A percentile compares a stretch with the other conserved stretches of the same genome.
Conservation (phyloP, 2,113 vertebrate genomes). For the Misgurnus anguillicaudatus region DNA sequence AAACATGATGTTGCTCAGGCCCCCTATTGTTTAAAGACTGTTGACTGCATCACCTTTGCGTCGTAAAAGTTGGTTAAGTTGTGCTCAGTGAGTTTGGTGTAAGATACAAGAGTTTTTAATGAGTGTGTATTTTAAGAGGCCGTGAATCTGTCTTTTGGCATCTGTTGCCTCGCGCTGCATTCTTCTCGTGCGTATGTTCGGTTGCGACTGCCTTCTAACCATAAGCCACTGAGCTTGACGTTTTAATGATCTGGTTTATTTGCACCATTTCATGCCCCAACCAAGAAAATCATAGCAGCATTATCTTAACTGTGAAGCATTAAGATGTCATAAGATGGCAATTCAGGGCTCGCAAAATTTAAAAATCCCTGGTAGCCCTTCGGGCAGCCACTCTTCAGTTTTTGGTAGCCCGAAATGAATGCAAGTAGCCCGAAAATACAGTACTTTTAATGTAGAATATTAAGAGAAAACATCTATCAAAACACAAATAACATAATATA, state of each 20-base stretch:
- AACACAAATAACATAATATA: too few species aligned
- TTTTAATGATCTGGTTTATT: constrained; percentile 27
- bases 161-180: background rate
- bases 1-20: background rate
- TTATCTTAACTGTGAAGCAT: background rate
- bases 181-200: background rate
- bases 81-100: background rate
- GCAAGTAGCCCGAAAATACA: too few species aligned
- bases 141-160: background rate
- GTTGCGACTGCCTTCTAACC: background rate
- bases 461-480: too few species aligned
- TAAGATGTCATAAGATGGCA: background rate
- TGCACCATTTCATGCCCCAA: background rate
- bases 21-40: background rate
- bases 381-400: too few species aligned
- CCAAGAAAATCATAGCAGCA: background rate
- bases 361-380: too few species aligned
- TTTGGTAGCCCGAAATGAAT: too few species aligned
- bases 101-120: background rate
- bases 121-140: constrained; percentile 20
- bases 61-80: background rate
- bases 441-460: too few species aligned
- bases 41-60: background rate
- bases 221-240: background rate
- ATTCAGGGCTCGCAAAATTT: too few species aligned